These are phyloP conservation scores for Tinea pellionella DNA, from an alignment of 2,888 invertebrate species.

Conservation along the genomic window DNA sequence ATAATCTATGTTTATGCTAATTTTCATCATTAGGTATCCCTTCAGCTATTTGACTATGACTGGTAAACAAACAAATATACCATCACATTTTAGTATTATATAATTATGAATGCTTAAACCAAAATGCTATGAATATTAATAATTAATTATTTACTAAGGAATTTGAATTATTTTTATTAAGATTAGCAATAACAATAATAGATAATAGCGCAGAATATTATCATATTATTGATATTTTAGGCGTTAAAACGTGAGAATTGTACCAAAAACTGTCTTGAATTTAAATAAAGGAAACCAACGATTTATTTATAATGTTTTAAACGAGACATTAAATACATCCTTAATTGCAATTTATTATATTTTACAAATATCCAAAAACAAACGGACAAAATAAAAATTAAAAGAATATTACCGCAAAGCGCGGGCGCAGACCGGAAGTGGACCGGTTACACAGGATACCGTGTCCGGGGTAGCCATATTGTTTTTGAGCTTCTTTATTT, in stretches of 20 bases:
- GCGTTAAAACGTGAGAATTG: not conserved
- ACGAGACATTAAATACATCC: not conserved
- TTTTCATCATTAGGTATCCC: no score
- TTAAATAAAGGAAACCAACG: not conserved
- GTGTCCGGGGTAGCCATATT: conserved; percentile 22
- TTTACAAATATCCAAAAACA: not conserved
- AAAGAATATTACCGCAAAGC: conserved; percentile 1
- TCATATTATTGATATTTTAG: no score
- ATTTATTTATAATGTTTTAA: not conserved
- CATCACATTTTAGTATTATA: no score
- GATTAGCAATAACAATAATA: no score
- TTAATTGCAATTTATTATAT: not conserved
- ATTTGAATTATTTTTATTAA: no score
- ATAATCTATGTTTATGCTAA: no score
- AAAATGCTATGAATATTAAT: no score
- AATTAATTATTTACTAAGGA: no score
- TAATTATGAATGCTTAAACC: no score
- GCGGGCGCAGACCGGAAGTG: conserved; percentile 27
- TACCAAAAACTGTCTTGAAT: not conserved
- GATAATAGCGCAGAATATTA: no score
- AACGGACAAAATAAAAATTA: not conserved
- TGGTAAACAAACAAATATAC: no score
- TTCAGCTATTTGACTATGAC: no score
- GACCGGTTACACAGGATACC: conserved; percentile 35
- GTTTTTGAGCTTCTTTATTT: conserved; percentile 14